Evolutionary conservation across 2,113 vertebrate species (phyloP).

Genomic region (Marmota flaviventris): DNA sequence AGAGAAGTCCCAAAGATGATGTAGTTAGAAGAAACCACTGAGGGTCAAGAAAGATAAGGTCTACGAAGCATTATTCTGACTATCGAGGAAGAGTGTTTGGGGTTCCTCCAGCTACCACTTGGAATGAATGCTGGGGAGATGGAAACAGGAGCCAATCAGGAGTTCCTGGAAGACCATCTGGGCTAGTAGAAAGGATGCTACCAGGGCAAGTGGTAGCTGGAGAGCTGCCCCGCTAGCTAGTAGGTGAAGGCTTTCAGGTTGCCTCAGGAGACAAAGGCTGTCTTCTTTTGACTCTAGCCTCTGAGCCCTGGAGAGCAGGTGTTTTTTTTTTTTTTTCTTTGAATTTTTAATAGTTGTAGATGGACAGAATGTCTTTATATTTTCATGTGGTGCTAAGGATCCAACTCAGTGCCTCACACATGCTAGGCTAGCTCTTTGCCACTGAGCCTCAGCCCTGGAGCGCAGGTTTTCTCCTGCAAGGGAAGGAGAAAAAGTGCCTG

Average conservation of each 20-base stretch:
- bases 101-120: no score
- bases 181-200: not conserved
- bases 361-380: no score
- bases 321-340: no score
- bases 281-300: not conserved
- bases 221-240: not conserved
- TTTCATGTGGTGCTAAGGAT: no score
- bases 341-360: no score
- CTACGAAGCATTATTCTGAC: not conserved
- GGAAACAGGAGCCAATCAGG: not conserved
- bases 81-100: not conserved
- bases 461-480: not conserved
- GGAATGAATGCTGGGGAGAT: not conserved
- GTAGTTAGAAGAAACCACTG: not conserved
- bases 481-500: not conserved
- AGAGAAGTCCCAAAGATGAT: no score
- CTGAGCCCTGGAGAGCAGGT: not conserved
- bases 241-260: not conserved
- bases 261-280: not conserved
- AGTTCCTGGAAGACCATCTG: no score
- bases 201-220: rapidly evolving
- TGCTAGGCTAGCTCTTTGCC: no score
- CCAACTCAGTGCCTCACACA: no score
- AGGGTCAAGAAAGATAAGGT: not conserved
- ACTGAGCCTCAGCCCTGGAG: not conserved